phyloP scores from a whole-genome alignment of 1,140 invertebrate species.

The Alviniconcha marisindica region DNA sequence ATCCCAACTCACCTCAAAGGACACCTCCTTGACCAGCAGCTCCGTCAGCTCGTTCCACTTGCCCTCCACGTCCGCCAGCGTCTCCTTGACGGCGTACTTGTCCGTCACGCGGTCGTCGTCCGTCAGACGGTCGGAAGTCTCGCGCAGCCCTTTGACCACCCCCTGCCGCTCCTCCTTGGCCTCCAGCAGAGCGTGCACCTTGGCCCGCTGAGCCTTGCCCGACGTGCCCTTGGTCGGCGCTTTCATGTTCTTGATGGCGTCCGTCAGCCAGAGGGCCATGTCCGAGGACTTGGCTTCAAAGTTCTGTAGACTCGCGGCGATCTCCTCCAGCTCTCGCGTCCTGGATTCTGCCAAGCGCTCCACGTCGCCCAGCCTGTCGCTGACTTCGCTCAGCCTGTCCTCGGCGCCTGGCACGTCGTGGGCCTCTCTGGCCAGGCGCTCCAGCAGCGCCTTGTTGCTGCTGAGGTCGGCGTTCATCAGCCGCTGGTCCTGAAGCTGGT shows the following conservation, averaged over 20 bases:
- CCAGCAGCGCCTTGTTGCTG: constrained; percentile 82
- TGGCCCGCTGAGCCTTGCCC: constrained; percentile 28
- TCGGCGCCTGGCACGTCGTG: constrained; percentile 84
- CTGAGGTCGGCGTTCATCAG: constrained; percentile 89
- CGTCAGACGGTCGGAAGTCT: constrained; percentile 61
- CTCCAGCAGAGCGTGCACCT: constrained; percentile 65
- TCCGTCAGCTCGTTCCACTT: constrained; percentile 75
- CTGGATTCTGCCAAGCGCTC: constrained; percentile 89
- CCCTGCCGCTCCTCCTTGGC: constrained; percentile 68
- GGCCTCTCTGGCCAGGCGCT: constrained; percentile 56
- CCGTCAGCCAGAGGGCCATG: constrained; percentile 66
- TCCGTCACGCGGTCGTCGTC: constrained; percentile 66
- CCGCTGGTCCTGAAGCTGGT: constrained; percentile 91
- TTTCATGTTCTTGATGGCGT: constrained; percentile 65
- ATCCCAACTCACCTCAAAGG: constrained; percentile 65
- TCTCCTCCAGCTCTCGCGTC: constrained; percentile 94
- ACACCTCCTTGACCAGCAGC: constrained; percentile 71
- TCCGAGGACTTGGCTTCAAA: constrained; percentile 84
- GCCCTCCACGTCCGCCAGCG: constrained; percentile 67
- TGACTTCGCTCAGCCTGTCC: constrained; percentile 92
- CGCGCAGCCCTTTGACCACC: constrained; percentile 67
- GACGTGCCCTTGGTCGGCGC: constrained; percentile 47
- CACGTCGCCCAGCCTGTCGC: constrained; percentile 93
- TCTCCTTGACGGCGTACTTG: constrained; percentile 68
- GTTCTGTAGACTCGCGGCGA: constrained; percentile 91